Conservation (phyloP, 1,140 invertebrate species). For the Drosophila baimaii region DNA sequence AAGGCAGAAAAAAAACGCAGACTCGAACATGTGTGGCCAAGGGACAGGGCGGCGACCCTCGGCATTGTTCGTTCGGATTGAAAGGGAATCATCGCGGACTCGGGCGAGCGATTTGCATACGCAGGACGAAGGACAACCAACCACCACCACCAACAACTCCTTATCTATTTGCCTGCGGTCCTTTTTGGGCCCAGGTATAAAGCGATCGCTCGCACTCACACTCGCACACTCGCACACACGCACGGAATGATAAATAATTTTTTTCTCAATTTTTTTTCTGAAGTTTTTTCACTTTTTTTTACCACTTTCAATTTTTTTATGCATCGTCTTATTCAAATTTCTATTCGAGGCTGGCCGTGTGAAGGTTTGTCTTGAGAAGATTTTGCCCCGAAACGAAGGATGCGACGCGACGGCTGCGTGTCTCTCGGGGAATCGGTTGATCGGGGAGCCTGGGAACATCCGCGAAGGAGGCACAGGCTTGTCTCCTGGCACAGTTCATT, state of each 20-base stretch:
- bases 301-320: slow-evolving; percentile 76
- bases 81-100: slow-evolving; percentile 75
- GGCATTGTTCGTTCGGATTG: slow-evolving; percentile 74
- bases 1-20: slow-evolving; percentile 73
- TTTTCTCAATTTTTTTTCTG: slow-evolving; percentile 65
- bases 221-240: slow-evolving; percentile 23
- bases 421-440: slow-evolving; percentile 30
- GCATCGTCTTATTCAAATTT: slow-evolving; percentile 76
- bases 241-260: slow-evolving; percentile 79
- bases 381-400: slow-evolving; percentile 57
- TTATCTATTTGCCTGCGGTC: slow-evolving; percentile 77
- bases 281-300: slow-evolving; percentile 82
- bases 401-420: slow-evolving; percentile 40
- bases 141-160: slow-evolving; percentile 68
- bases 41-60: slow-evolving; percentile 73
- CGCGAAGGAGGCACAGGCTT: slow-evolving; percentile 41
- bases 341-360: slow-evolving; percentile 61
- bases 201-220: slow-evolving; percentile 38
- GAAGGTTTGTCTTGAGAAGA: slow-evolving; percentile 64
- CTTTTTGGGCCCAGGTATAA: slow-evolving; percentile 58
- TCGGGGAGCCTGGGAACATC: slow-evolving; percentile 75
- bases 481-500: slow-evolving; percentile 44
- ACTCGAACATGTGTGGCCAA: slow-evolving; percentile 74
- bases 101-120: slow-evolving; percentile 73
- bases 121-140: slow-evolving; percentile 59